Base-by-base conservation (phyloP, 2,797 vertebrate genomes). In the Graptemys geographica region DNA sequence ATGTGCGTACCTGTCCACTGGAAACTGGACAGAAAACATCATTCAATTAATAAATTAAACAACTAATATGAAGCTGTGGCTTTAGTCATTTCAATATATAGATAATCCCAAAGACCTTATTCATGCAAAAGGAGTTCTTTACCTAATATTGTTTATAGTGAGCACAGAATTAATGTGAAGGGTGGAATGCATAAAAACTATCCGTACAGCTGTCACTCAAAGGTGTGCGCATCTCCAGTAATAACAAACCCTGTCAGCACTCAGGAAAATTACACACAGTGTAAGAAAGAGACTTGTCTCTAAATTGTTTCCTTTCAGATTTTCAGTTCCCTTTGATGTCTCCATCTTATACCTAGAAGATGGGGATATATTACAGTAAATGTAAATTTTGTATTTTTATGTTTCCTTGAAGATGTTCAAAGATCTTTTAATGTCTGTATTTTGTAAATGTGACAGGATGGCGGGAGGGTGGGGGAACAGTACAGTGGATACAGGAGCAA, bases 301-400 rank as follows among this genome's bases (percentile, higher is more conserved):
- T 69, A 79, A 87, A 76, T 44, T 83, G 8, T 19, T 93, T 28
- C 56, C 18, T 83, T 90, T 92, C 87, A 69, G 65, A 27, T 2
- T 27, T 86, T 90, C 31, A 82, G 6, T 65, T 95, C 18, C 8
- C 80, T 97, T 95, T 96, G 79, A 94, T 84, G 79, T 92, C 25
- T 83, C 82, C 81, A 11, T 93, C 16, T 84, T 82, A 84, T 25
- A 94, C 78, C 44, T 37, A 65, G 21, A 88, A 80, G 5, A 57
- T 8, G 72, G 7, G 12, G 78, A 5, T 25, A 1, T 79, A 2
- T 84, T 57, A 78, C 12, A 82, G 16, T 19, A n/a, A 72, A 62
- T 56, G 4, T 49, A 83, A 56, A 2, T 31, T 92, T 62, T 90
- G 21, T 49, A 31, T 83, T 94, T 92, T 89, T 59, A n/a, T 87